phyloP scores from a whole-genome alignment of 2,888 invertebrate genomes.

The Keiferia lycopersicella region DNA sequence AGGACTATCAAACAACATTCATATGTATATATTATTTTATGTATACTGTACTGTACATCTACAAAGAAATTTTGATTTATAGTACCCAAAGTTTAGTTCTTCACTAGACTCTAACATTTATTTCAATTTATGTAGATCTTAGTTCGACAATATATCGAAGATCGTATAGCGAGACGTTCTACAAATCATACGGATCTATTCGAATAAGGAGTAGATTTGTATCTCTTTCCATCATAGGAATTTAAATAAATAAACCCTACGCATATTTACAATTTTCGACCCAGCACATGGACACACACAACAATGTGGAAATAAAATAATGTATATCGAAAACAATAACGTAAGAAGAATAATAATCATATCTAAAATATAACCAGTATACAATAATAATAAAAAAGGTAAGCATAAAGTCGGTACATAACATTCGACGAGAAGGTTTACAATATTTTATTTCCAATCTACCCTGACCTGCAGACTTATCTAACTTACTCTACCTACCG shows the following conservation, averaged over 20 bases:
- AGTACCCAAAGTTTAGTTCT: conserved; percentile 77
- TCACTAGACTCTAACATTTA: conserved; percentile 70
- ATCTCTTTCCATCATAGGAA: conserved; percentile 53
- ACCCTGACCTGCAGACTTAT: conserved; percentile 80
- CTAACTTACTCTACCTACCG: conserved; percentile 73
- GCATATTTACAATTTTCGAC: conserved; percentile 75
- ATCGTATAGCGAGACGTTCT: conserved; percentile 61
- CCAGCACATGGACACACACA: conserved; percentile 80
- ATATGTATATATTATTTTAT: conserved; percentile 77
- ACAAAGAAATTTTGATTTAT: conserved; percentile 71
- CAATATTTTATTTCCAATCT: conserved; percentile 76
- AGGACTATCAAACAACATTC: conserved; percentile 81
- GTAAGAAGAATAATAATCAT: conserved; percentile 48
- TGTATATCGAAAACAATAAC: conserved; percentile 63
- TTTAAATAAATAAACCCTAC: conserved; percentile 77
- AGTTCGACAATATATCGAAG: conserved; percentile 61
- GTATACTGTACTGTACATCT: conserved; percentile 75
- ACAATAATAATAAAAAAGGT: conserved; percentile 50
- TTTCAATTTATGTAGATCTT: conserved; percentile 59
- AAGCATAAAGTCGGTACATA: conserved; percentile 55
- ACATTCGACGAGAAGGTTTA: conserved; percentile 63
- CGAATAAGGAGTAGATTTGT: conserved; percentile 59
- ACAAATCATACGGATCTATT: conserved; percentile 56
- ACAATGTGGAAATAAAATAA: conserved; percentile 71
- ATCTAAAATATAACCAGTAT: conserved; percentile 43